These are phyloP conservation scores for Cyphomyrus plagiostoma DNA, from an alignment of 2,113 vertebrate species.

Conservation along the genomic window DNA sequence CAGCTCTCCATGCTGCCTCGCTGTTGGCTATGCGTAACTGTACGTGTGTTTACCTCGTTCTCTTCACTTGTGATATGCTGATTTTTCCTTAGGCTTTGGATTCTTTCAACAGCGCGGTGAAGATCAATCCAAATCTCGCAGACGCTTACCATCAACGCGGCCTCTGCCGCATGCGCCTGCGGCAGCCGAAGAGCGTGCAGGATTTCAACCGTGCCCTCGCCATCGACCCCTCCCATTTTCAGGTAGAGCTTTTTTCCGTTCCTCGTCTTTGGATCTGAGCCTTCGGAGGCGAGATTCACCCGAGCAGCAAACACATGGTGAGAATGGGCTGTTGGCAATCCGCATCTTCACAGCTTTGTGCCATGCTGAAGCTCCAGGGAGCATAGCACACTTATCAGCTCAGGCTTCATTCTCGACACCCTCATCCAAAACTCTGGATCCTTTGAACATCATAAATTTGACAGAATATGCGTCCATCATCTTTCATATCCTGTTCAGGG, in stretches of 20 bases:
- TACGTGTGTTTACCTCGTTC: not conserved
- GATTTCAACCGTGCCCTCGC: conserved; percentile 64
- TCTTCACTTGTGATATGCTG: not conserved
- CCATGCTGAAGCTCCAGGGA: not conserved
- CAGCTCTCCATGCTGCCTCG: not conserved
- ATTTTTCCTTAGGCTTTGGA: conserved; percentile 53
- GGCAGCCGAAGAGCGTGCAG: conserved; percentile 48
- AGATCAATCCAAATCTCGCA: conserved; percentile 49
- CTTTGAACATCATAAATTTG: not conserved
- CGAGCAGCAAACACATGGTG: not conserved
- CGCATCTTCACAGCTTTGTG: not conserved
- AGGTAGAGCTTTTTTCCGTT: conserved; percentile 48
- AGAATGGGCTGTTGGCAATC: conserved; percentile 6
- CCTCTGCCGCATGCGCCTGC: conserved; percentile 60
- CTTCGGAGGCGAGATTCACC: not conserved
- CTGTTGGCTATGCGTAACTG: not conserved
- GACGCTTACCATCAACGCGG: conserved; percentile 68
- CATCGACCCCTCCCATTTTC: conserved; percentile 60
- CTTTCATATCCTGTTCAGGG: not conserved
- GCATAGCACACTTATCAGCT: not conserved
- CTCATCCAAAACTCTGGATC: not conserved
- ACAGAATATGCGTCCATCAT: not conserved
- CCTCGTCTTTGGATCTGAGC: not conserved
- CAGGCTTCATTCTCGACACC: not conserved
- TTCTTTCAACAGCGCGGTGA: conserved; percentile 59